These are phyloP conservation scores for Drosophila nebulosa DNA, from an alignment of 1,140 invertebrate species.

Conservation along the genomic window DNA sequence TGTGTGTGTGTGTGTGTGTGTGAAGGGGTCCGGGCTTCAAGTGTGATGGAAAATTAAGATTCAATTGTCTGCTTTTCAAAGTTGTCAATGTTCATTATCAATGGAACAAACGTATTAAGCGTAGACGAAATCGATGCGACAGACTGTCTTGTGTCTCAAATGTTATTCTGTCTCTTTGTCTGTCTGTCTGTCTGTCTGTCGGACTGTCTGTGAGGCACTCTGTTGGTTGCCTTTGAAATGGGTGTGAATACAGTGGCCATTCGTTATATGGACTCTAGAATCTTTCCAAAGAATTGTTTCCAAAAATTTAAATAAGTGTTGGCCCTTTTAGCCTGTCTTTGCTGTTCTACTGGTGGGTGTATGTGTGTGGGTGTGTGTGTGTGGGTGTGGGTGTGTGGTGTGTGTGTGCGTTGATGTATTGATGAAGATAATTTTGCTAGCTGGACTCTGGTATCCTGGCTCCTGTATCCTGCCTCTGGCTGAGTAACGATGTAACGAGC, in stretches of 20 bases:
- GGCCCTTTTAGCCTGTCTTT: background rate
- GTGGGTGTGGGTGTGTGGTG: background rate
- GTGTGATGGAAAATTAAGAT: slow-evolving; percentile 65
- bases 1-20: background rate
- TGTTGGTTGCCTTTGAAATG: slow-evolving; percentile 6
- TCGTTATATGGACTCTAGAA: background rate
- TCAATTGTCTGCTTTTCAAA: slow-evolving; percentile 75
- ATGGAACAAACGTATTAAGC: slow-evolving; percentile 65
- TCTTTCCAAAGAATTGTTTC: too few relatives aligned
- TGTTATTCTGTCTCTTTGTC: background rate
- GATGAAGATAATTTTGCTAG: slow-evolving; percentile 35
- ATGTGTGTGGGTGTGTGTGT: background rate
- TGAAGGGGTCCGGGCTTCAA: background rate
- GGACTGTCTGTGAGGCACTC: background rate
- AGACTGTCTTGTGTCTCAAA: slow-evolving; percentile 13
- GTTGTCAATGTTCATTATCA: slow-evolving; percentile 74
- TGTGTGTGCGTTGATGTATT: background rate
- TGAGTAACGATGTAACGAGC: slow-evolving; percentile 48
- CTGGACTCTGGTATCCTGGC: background rate
- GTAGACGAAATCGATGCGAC: slow-evolving; percentile 49
- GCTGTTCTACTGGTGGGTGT: background rate
- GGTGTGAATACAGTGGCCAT: background rate
- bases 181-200: background rate
- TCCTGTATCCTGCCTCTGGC: slow-evolving; percentile 5
- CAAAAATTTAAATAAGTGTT: background rate